phyloP scores from a whole-genome alignment of 2,113 vertebrate species.

The Paradoxurus hermaphroditus region DNA sequence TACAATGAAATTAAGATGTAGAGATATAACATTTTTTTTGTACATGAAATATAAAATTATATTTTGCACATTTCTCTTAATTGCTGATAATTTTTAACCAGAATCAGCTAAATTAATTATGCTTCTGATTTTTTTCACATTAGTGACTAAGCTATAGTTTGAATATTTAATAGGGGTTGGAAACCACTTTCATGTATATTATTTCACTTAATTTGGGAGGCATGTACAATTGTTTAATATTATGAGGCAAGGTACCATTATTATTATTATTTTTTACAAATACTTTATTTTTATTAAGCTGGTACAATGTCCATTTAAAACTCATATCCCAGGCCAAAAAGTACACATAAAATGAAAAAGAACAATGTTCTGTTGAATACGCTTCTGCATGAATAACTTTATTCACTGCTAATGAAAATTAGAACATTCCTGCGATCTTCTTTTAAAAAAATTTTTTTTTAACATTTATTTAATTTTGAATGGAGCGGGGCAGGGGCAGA shows the following conservation, averaged over 20 bases:
- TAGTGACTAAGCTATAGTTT: background rate
- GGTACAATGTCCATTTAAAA: too few relatives aligned
- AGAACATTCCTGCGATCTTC: too few relatives aligned
- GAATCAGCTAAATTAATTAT: background rate
- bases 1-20: background rate
- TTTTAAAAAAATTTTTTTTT: too few relatives aligned
- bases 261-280: too few relatives aligned
- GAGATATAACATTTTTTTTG: background rate
- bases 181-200: background rate
- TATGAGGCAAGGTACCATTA: background rate
- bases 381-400: too few relatives aligned
- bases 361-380: too few relatives aligned
- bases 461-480: too few relatives aligned
- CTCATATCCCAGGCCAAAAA: too few relatives aligned
- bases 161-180: background rate
- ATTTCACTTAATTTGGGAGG: background rate
- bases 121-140: background rate
- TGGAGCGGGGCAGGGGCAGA: too few relatives aligned
- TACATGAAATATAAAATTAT: background rate
- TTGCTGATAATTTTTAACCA: constrained; percentile 20
- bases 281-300: too few relatives aligned
- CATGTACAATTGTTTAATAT: background rate
- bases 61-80: background rate
- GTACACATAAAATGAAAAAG: too few relatives aligned
- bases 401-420: too few relatives aligned